Conservation (phyloP, 2,888 invertebrate species). For the Hymenopus coronatus region DNA sequence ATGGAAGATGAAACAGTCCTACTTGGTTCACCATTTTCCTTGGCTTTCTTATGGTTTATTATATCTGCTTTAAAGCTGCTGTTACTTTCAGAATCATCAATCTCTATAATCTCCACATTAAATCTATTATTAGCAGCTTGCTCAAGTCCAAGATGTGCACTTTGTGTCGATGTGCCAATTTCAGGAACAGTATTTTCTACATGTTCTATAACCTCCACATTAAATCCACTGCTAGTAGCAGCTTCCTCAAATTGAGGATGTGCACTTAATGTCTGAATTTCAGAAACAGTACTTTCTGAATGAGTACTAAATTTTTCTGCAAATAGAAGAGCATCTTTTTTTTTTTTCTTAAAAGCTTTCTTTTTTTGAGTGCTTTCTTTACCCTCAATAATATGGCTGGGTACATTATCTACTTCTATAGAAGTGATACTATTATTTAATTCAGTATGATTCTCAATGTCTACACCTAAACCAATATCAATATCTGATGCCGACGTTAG, state of each 20-base stretch:
- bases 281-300: neutral
- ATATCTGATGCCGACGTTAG: neutral
- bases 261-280: too few species aligned
- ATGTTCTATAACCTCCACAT: too few species aligned
- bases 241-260: too few species aligned
- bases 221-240: too few species aligned
- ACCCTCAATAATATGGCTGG: neutral
- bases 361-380: neutral
- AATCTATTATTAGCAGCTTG: neutral
- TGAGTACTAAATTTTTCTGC: too few species aligned
- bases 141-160: neutral
- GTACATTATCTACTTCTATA: neutral
- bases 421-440: neutral
- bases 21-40: neutral
- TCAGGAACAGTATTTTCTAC: neutral
- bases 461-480: neutral
- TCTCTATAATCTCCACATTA: neutral
- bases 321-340: neutral
- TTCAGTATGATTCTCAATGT: neutral
- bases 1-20: neutral
- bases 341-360: neutral
- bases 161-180: neutral
- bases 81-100: neutral
- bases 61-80: neutral
- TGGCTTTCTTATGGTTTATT: neutral